These are phyloP conservation scores for Ceyx margarethae DNA, from an alignment of 2,113 vertebrate genomes.

Conservation along the genomic window DNA sequence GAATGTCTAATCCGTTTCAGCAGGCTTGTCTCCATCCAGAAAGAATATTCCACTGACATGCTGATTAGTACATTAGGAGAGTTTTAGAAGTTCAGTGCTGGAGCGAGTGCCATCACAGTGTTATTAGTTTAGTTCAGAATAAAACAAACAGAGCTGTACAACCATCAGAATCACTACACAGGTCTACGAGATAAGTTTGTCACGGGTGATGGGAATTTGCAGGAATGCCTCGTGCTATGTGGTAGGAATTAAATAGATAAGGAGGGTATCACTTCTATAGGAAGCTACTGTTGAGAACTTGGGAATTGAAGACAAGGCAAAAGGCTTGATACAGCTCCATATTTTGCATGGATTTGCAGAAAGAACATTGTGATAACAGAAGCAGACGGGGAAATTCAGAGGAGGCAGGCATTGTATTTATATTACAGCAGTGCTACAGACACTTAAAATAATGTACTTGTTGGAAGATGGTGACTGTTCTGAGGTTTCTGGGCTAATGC, in stretches of 20 bases:
- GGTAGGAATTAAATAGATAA: conserved; percentile 61
- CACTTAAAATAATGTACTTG: rapidly evolving
- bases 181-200: conserved; percentile 69
- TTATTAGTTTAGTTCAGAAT: conserved; percentile 76
- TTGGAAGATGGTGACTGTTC: neutral
- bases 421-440: neutral
- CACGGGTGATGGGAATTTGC: conserved; percentile 62
- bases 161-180: conserved; percentile 69
- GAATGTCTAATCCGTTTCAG: conserved; percentile 75
- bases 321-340: neutral
- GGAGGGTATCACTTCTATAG: conserved; percentile 37
- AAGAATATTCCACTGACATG: conserved; percentile 71
- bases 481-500: neutral
- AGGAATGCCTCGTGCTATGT: conserved; percentile 48
- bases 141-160: conserved; percentile 69
- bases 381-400: neutral
- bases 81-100: conserved; percentile 73
- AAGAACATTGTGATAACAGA: conserved; percentile 9
- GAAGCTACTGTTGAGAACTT: conserved; percentile 33
- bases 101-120: conserved; percentile 32
- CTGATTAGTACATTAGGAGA: conserved; percentile 78
- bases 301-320: conserved; percentile 5
- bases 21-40: conserved; percentile 73
- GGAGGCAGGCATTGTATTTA: neutral
- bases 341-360: neutral